A percentile compares a stretch with the other conserved stretches of the same genome.
These are phyloP conservation scores for Venustaconcha ellipsiformis DNA, from an alignment of 1,140 invertebrate genomes.

Conservation along the genomic window DNA sequence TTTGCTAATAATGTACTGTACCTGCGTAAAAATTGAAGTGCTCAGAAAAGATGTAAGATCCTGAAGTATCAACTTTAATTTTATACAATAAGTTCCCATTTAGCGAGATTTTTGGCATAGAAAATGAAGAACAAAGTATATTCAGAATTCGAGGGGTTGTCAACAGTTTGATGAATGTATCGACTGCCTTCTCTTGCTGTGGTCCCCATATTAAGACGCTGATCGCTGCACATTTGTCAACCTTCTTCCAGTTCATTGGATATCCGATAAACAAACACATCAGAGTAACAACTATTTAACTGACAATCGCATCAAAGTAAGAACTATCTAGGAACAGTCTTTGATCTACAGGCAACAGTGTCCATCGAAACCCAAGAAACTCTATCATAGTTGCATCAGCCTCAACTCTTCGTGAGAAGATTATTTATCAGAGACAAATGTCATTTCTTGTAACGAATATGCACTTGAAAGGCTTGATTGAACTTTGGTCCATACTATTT, in stretches of 20 bases:
- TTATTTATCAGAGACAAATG: conserved; percentile 40
- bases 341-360: conserved; percentile 66
- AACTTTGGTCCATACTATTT: conserved; percentile 29
- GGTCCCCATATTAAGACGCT: conserved; percentile 22
- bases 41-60: too few species aligned
- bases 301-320: conserved; percentile 37
- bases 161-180: conserved; percentile 17
- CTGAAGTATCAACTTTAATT: too few species aligned
- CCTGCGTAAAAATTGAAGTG: too few species aligned
- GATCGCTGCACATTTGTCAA: not conserved
- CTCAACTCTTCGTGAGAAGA: conserved; percentile 38
- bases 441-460: conserved; percentile 62
- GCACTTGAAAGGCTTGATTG: conserved; percentile 39
- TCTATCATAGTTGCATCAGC: conserved; percentile 42
- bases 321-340: conserved; percentile 46
- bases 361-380: conserved; percentile 69
- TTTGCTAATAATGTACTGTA: too few species aligned
- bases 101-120: too few species aligned
- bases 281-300: conserved; percentile 40
- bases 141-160: conserved; percentile 30
- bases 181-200: conserved; percentile 35
- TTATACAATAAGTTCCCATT: too few species aligned
- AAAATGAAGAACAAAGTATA: conserved; percentile 27
- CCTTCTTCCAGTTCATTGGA: conserved; percentile 9
- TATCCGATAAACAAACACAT: conserved; percentile 32